Conservation (phyloP, 2,113 vertebrate genomes). For the Columbina picui region DNA sequence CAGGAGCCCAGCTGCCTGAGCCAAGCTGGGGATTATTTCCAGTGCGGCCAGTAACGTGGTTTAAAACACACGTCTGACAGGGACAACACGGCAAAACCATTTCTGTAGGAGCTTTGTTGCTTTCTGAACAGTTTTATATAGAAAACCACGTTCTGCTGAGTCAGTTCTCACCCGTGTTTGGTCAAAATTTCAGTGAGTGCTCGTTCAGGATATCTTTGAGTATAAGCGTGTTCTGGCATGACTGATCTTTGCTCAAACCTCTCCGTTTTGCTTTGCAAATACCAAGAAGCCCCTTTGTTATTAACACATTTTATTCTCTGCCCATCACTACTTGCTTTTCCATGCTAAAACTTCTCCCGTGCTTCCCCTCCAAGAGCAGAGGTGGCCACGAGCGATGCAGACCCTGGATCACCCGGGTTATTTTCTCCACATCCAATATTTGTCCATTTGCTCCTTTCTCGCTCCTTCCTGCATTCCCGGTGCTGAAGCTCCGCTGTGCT, state of each 20-base stretch:
- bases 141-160: rapidly evolving
- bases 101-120: not conserved
- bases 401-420: not conserved
- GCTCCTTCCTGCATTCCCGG: not conserved
- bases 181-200: not conserved
- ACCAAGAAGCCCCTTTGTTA: not conserved
- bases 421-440: not conserved
- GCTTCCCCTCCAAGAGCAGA: not conserved
- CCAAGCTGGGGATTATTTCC: not conserved
- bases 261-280: not conserved
- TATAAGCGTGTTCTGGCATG: rapidly evolving
- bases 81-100: rapidly evolving
- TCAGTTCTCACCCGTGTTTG: rapidly evolving
- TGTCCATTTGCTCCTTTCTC: not conserved
- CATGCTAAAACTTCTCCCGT: rapidly evolving
- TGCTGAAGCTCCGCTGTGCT: not conserved
- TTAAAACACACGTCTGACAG: not conserved
- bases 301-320: not conserved
- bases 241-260: not conserved
- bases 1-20: not conserved
- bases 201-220: not conserved
- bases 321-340: not conserved
- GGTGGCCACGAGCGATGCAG: rapidly evolving
- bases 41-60: not conserved
- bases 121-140: rapidly evolving